Evolutionary conservation across 2,113 vertebrate genomes (phyloP).

Genomic region (Calidris pygmaea): DNA sequence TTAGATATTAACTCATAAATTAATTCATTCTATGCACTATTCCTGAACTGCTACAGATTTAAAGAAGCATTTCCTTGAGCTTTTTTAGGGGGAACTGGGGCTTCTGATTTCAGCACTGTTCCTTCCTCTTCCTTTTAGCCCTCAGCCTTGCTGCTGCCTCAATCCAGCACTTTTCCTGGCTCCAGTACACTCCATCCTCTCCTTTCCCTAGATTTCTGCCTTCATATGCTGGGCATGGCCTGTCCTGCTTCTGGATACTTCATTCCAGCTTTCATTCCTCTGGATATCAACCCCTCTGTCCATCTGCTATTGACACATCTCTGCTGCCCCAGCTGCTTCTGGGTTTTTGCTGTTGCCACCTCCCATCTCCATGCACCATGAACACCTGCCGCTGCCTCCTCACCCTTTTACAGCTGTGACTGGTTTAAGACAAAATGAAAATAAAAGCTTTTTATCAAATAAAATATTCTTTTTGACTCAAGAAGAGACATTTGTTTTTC

Average conservation of each 20-base stretch:
- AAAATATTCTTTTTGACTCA: not conserved
- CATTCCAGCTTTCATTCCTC: not conserved
- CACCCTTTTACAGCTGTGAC: not conserved
- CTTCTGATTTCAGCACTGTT: not conserved
- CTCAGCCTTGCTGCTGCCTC: not conserved
- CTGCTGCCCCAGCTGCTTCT: not conserved
- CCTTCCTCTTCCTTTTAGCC: not conserved
- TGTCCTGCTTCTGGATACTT: not conserved
- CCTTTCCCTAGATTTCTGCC: not conserved
- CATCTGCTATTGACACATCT: not conserved
- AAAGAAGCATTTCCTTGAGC: not conserved
- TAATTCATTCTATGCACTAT: no score
- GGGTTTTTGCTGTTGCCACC: not conserved
- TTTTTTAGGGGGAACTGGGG: not conserved
- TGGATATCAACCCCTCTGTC: not conserved
- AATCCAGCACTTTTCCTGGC: not conserved
- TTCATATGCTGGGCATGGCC: not conserved
- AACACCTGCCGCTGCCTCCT: not conserved
- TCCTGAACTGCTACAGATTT: not conserved
- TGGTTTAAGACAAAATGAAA: slow-evolving; percentile 21
- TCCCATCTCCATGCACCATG: not conserved
- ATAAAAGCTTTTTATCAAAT: not conserved
- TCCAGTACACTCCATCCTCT: no score
- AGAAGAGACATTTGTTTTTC: not conserved
- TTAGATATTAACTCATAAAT: not conserved